Percentiles rank a stretch among this genome's conserved stretches.
phyloP scores from a whole-genome alignment of 1,140 invertebrate species.

The Bombus polaris region DNA sequence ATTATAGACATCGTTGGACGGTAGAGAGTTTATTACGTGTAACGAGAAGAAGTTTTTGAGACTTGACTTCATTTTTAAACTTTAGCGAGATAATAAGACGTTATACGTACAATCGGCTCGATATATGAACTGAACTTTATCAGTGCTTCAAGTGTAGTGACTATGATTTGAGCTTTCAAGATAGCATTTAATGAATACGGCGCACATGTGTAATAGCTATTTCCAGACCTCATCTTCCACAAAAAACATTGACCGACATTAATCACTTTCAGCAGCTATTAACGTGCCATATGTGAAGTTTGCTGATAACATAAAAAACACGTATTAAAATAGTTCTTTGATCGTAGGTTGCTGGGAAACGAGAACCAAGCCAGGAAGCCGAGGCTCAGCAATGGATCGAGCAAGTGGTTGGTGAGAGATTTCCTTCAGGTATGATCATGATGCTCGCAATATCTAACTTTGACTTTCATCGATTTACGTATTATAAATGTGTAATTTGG shows the following conservation, averaged over 20 bases:
- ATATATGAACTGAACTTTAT: neutral
- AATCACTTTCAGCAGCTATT: neutral
- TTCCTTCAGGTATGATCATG: constrained; percentile 87
- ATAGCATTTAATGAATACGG: neutral
- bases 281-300: neutral
- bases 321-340: constrained; percentile 35
- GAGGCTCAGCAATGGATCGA: constrained; percentile 97
- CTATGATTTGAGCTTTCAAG: neutral
- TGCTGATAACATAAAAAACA: neutral
- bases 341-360: constrained; percentile 92
- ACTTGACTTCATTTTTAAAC: neutral
- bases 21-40: too few relatives aligned
- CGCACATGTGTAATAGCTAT: neutral
- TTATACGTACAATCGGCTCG: neutral
- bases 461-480: neutral
- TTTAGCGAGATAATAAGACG: neutral
- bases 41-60: neutral
- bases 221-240: neutral
- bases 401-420: constrained; percentile 91
- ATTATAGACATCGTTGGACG: accelerated
- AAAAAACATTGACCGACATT: neutral
- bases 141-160: neutral
- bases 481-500: neutral
- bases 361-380: constrained; percentile 93
- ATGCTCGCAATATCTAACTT: neutral